Evolutionary conservation across 2,888 invertebrate species (phyloP), one percentile per base, ranked within the genome.

Genomic region (Hypsopygia costalis): DNA sequence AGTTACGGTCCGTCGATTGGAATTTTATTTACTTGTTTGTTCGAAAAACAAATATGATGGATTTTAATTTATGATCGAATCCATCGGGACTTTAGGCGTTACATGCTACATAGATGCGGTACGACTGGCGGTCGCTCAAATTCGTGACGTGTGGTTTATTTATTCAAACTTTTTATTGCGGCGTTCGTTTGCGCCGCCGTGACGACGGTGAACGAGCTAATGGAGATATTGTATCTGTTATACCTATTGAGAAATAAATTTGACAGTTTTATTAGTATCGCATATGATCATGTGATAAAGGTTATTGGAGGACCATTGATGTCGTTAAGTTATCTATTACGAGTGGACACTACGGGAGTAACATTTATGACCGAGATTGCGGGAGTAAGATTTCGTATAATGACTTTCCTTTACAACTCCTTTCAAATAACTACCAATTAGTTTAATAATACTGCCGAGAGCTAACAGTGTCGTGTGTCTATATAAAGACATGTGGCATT

Each of bases 221-320:
- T 82, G 80, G 76, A 80, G 80, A 83, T 85, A 82, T 79, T 75
- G 62, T 69, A 82, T 81, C 77, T 80, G 76, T 73, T 79, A 83
- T 75, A 80, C n/a, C n/a, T n/a, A n/a, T 81, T 75, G 69, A 69
- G 59, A 70, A 75, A 71, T 25, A 73, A 73, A 69, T 74, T 76
- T 78, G 83, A 82, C 82, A 80, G 79, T 78, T 85, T 82, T 81
- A 82, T 82, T 81, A 73, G 70, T 70, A 76, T 77, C 67, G 66
- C 61, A 66, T 66, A 64, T 50, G 77, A 79, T 77, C 63, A 53
- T 55, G 56, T 67, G 79, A 82, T 81, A 74, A 62, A 64, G 4
- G 55, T 64, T 68, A 59, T 59, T 53, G 61, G 55, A 60, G 52
- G 49, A 54, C 59, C 52, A 59, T 49, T 25, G 62, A 61, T 55